Conservation (phyloP, 2,888 invertebrate species). For the Heliconius aoede region DNA sequence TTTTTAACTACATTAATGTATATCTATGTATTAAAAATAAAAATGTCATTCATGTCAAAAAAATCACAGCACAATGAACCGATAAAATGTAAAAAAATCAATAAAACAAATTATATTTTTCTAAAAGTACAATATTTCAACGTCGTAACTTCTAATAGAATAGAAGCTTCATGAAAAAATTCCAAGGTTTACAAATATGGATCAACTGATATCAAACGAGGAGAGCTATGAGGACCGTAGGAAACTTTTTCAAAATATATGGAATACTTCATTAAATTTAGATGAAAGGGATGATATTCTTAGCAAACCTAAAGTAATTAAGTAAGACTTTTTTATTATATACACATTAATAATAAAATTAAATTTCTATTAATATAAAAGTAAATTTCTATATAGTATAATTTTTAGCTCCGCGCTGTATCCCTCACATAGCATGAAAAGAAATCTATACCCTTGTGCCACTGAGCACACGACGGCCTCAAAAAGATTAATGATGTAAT, state of each 20-base stretch:
- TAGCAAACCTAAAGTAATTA: constrained; percentile 71
- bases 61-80: neutral
- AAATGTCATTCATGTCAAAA: constrained; percentile 10
- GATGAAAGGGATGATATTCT: constrained; percentile 62
- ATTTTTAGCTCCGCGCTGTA: too few relatives aligned
- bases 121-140: neutral
- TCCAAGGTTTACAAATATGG: constrained; percentile 33
- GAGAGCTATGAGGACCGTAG: constrained; percentile 71
- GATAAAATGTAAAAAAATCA: neutral
- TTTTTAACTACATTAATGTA: neutral
- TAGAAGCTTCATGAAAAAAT: neutral
- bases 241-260: constrained; percentile 71
- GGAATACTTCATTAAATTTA: constrained; percentile 65
- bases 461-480: too few relatives aligned
- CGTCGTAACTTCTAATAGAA: neutral
- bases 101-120: neutral
- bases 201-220: constrained; percentile 55
- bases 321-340: constrained; percentile 57
- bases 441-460: too few relatives aligned
- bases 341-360: neutral
- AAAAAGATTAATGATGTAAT: neutral
- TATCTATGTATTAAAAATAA: constrained; percentile 11
- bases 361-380: too few relatives aligned
- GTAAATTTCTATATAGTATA: neutral
- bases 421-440: too few relatives aligned